Evolutionary conservation across 2,888 invertebrate genomes (phyloP).

Genomic region (Perithous albicinctus): DNA sequence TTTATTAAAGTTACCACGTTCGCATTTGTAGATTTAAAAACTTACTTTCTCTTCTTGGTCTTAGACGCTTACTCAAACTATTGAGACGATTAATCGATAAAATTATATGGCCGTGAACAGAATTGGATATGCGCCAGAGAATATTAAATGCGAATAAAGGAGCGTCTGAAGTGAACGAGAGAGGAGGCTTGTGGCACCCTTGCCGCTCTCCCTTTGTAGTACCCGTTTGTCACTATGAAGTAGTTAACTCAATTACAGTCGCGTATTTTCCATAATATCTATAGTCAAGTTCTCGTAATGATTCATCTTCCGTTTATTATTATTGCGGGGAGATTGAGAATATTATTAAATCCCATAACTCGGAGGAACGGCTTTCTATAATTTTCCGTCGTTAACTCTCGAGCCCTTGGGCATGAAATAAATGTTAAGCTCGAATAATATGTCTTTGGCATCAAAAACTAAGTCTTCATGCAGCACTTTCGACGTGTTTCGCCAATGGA

Average conservation of each 20-base stretch:
- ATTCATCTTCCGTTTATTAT: conserved; percentile 13
- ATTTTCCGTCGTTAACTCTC: not conserved
- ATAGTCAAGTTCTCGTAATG: not conserved
- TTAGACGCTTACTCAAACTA: not conserved
- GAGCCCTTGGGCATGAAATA: not conserved
- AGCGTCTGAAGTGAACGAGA: conserved; percentile 48
- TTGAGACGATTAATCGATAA: conserved; percentile 37
- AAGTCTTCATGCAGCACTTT: too few species aligned
- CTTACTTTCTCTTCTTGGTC: conserved; percentile 9
- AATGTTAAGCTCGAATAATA: not conserved
- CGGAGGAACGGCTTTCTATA: not conserved
- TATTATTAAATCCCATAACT: conserved; percentile 18
- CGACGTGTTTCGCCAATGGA: too few species aligned
- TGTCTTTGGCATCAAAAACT: too few species aligned
- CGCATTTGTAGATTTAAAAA: not conserved
- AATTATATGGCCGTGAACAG: conserved; percentile 19
- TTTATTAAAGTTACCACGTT: too few species aligned
- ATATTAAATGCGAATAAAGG: conserved; percentile 57
- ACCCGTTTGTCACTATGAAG: conserved; percentile 51
- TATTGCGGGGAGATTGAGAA: conserved; percentile 22
- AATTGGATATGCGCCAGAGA: conserved; percentile 64
- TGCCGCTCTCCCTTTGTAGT: conserved; percentile 41
- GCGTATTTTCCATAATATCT: conserved; percentile 14
- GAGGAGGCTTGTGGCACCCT: conserved; percentile 37
- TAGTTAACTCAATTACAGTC: conserved; percentile 54